Evolutionary conservation across 1,140 invertebrate genomes (phyloP), one percentile per base, ranked within the genome.

Genomic region (Macrotrachela quadricornifera): DNA sequence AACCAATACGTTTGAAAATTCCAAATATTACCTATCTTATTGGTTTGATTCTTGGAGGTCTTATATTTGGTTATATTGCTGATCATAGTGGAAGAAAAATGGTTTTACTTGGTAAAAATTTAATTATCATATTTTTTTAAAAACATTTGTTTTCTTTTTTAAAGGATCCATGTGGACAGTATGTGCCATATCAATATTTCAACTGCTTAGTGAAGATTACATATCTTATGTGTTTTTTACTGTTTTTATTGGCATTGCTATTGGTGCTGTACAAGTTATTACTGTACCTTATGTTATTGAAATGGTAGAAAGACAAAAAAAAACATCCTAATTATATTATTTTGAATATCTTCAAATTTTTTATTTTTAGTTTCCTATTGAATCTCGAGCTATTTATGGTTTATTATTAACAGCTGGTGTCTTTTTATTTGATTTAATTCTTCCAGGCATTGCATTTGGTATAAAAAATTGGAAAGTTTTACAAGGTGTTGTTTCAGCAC

Each of bases 171-270:
- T 48, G 30, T 49, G 46, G 46, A 43, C 53, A 1, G 46, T 46
- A 18, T 46, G 46, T 37, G 13, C 46, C 6, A 50, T 55, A 41
- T 46, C 43, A 17, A 6, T 55, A 18, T 55, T 55, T 51, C 54
- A 55, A 50, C 17, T 55, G 21, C 40, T 55, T 13, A 45, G 54
- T 21, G 46, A 55, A 9, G 54, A 55, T 47, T 55, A 50, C 14
- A 50, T 55, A 36, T 50, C 48, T 6, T 55, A 46, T 42, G 13
- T 40, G 0, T 55, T 55, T 18, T 55, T 55, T 21, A n/a, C 40
- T n/a, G 17, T 55, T 41, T 50, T 55, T 36, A 39, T 55, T 14
- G 54, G 54, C 14, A 38, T 55, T 30, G 46, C 46, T 17, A 50
- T 39, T 36, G 54, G 54, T 11, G 17, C 21, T 30, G 21, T 30